Evolutionary conservation across 2,888 invertebrate species (phyloP).

Genomic region (Euclidia mi): DNA sequence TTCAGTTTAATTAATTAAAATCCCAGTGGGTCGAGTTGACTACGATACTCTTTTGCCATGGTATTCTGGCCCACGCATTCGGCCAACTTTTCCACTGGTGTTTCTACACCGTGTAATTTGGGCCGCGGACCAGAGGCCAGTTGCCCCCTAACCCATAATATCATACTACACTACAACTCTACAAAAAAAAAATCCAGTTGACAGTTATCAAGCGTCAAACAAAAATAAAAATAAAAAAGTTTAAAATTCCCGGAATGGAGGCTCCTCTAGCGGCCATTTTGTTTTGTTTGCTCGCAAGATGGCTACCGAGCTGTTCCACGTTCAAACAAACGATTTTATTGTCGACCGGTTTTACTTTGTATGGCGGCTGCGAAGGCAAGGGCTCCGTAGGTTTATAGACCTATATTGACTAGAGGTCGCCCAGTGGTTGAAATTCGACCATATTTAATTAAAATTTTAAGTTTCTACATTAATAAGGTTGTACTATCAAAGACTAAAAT

Average conservation of each 20-base stretch:
- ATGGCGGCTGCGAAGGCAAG: conserved; percentile 19
- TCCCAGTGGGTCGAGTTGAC: too few relatives aligned
- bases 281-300: conserved; percentile 67
- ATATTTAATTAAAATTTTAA: too few relatives aligned
- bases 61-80: too few relatives aligned
- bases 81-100: too few relatives aligned
- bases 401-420: not conserved
- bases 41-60: too few relatives aligned
- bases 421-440: not conserved
- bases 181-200: not conserved
- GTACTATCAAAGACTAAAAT: too few relatives aligned
- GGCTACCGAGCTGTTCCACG: conserved; percentile 68
- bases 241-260: conserved; percentile 57
- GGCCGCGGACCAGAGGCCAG: too few relatives aligned
- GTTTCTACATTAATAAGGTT: too few relatives aligned
- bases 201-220: not conserved
- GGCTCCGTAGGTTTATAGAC: conserved; percentile 35
- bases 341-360: conserved; percentile 48
- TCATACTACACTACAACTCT: too few relatives aligned
- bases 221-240: conserved; percentile 46
- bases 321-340: conserved; percentile 64
- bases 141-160: too few relatives aligned
- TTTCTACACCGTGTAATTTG: too few relatives aligned
- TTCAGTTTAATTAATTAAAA: too few relatives aligned
- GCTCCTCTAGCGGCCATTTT: conserved; percentile 66